phyloP scores from a whole-genome alignment of 2,113 vertebrate genomes.

The Engraulis encrasicolus region DNA sequence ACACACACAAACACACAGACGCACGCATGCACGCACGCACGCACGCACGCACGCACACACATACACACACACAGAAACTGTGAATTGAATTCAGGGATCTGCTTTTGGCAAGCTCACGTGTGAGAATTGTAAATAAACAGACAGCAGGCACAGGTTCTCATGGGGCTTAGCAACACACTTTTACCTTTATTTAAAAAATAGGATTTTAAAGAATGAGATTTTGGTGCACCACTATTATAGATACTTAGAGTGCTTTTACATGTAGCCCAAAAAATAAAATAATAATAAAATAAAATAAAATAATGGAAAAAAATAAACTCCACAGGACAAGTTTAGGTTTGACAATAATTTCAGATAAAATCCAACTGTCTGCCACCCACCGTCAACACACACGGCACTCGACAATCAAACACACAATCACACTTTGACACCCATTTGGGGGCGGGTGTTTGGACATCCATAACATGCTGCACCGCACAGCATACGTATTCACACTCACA shows the following conservation, averaged over 20 bases:
- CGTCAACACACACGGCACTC: slow-evolving; percentile 70
- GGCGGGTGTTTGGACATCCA: neutral
- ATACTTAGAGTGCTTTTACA: slow-evolving; percentile 75
- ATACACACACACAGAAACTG: slow-evolving; percentile 2
- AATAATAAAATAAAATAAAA: neutral
- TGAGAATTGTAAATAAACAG: neutral
- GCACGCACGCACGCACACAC: neutral
- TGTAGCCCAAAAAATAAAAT: slow-evolving; percentile 52
- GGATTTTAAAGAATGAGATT: slow-evolving; percentile 70
- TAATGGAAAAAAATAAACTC: slow-evolving; percentile 62
- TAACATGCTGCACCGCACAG: neutral
- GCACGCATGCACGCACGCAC: too few relatives aligned
- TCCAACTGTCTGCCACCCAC: slow-evolving; percentile 46
- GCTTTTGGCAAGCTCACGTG: neutral
- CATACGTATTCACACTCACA: too few relatives aligned
- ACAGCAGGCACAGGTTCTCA: neutral
- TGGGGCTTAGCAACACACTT: slow-evolving; percentile 68
- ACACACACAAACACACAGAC: neutral
- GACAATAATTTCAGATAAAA: slow-evolving; percentile 58
- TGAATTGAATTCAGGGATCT: neutral
- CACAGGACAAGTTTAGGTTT: slow-evolving; percentile 67
- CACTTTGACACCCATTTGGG: neutral
- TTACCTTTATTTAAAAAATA: slow-evolving; percentile 78
- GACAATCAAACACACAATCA: neutral
- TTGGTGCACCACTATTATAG: slow-evolving; percentile 69